phyloP scores from a whole-genome alignment of 2,888 invertebrate genomes.

The Tortrix viridana region DNA sequence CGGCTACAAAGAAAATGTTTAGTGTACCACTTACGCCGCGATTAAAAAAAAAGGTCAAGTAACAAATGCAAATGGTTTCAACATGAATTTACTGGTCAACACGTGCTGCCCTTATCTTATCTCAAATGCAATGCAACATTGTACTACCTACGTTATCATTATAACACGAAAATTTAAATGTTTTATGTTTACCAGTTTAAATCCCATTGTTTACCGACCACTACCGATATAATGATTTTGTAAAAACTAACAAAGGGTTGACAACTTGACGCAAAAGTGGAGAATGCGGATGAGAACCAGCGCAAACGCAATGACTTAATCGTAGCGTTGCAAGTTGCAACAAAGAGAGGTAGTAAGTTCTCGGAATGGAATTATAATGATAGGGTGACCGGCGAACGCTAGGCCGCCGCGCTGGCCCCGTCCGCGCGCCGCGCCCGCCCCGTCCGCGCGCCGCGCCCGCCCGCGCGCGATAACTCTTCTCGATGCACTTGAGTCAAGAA shows the following conservation, averaged over 20 bases:
- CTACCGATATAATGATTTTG: too few relatives aligned
- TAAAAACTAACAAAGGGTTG: too few relatives aligned
- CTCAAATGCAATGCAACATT: too few relatives aligned
- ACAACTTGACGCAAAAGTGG: background rate
- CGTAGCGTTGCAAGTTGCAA: constrained; percentile 52
- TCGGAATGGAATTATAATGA: constrained; percentile 61
- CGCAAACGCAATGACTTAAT: constrained; percentile 1
- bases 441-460: constrained; percentile 49
- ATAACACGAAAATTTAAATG: too few relatives aligned
- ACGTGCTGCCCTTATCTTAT: background rate
- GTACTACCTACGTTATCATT: too few relatives aligned
- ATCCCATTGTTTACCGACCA: too few relatives aligned
- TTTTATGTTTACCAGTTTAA: too few relatives aligned
- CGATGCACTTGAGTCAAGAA: constrained; percentile 53
- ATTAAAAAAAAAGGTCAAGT: too few relatives aligned
- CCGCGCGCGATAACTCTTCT: constrained; percentile 30
- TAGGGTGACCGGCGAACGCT: constrained; percentile 36
- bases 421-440: constrained; percentile 58
- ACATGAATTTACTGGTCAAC: background rate
- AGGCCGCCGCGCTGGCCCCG: constrained; percentile 49
- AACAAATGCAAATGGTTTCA: too few relatives aligned
- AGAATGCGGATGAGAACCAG: background rate
- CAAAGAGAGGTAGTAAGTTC: constrained; percentile 56
- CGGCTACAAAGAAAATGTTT: too few relatives aligned
- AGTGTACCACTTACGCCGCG: too few relatives aligned